Evolutionary conservation across 2,888 invertebrate genomes (phyloP), one percentile per base, ranked within the genome.

Genomic region (Beris morrisii): DNA sequence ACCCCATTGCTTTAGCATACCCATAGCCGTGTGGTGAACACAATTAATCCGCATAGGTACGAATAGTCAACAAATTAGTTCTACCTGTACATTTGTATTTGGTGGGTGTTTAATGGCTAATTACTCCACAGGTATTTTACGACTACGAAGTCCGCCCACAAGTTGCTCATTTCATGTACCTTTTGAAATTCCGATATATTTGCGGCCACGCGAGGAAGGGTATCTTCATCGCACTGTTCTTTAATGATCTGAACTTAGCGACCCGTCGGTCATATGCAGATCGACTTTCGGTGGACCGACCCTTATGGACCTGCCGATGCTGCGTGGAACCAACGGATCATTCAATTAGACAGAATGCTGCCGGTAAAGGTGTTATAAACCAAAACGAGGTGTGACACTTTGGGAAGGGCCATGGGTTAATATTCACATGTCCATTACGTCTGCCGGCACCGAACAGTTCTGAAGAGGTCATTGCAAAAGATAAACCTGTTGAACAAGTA

Each of bases 101-200:
- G 54, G 66, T 66, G 66, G 66, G 66, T 66, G 66, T 66, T 66
- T 61, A 61, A 66, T 31, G 55, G 63, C 66, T 66, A 66, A 66
- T 66, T 66, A 66, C 66, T 66, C 63, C 15, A 48, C 61, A 63
- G 63, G 56, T 66, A 66, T 55, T 61, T 63, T 66, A 66, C 61
- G 66, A 66, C 59, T 11, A 22, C 46, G 56, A 54, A 55, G 54
- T 56, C 61, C 66, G 66, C 66, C 66, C 44, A 66, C 66, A 38
- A 43, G 46, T 56, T 57, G 55, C 43, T 56, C 55, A 56, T 50
- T 57, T 12, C 22, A 31, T 28, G 22, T 56, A 65, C 22, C 56
- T 48, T 64, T 64, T 13, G n/a, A 48, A 5, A 48, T 48, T 48
- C 48, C 6, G 12, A 48, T 13, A 13, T 6, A 48, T 13, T 13